Evolutionary conservation across 2,888 invertebrate genomes (phyloP), one percentile per base, ranked within the genome.

Genomic region (Barypeithes pellucidus): DNA sequence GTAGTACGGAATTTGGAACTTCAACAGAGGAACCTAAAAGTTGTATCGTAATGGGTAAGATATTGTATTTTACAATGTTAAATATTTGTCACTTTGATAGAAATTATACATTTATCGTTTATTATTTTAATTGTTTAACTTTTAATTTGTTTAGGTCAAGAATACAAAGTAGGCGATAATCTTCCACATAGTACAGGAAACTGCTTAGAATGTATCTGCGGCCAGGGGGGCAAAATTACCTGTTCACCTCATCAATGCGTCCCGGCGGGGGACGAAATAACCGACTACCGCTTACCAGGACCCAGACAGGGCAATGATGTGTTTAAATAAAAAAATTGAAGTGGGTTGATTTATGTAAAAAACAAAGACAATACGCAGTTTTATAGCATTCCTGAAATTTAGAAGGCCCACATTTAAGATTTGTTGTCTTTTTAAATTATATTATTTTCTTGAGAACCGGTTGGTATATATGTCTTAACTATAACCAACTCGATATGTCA

Each of bases 121-220:
- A 33, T 33, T 8, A 33, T 33, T 33, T 4, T 5, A 33, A 5
- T 33, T 33, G 4, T 33, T n/a, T n/a, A n/a, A 33, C 33, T 33
- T 4, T 33, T 33, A 33, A 8, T 47, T 70, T 69, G 18, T 85
- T 43, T 86, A 91, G 91, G 91, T 74, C 88, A 88, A 75, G 86
- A 88, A 79, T 92, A 92, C 83, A 88, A 88, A 81, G 88, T 90
- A 77, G 92, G 92, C 43, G 90, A 91, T 80, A 87, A 89, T 76
- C 86, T 92, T 78, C 92, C 92, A 9, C 90, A 91, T 83, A 90
- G 90, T 79, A 91, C 91, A 66, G 92, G 92, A 79, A 92, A 92
- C 83, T 92, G 92, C 84, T 87, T 92, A 78, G 91, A 92, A 83
- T 92, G 92, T 84, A 88, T 90, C 82, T 92, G 92, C 84, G 90